Base-by-base conservation (phyloP, 64 coral and sea anemone species). In the Hydrozoanthus tunicans region DNA sequence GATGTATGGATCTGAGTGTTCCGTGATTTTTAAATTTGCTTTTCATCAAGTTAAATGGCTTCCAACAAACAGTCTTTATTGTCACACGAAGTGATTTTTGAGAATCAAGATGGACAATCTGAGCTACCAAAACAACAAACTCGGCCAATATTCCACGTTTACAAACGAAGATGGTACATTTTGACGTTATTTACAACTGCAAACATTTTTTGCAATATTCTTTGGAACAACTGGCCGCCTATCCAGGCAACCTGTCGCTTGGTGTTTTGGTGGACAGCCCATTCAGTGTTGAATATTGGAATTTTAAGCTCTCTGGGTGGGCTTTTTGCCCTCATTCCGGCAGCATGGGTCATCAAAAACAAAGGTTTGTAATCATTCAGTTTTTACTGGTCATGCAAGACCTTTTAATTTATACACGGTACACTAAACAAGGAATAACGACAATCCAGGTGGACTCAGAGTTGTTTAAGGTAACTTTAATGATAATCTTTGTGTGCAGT, bases 131-230 rank as follows among this genome's bases (percentile, higher is more conserved):
- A 82, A 52, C 9, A 43, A 10, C 59, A 59, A 1, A n/a, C 55
- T 59, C 59, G 59, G 79, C 79, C 79, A 5, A 58, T 12, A 11
- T 82, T 7, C 52, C 25, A 11, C 26, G 80, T 89, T 53, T 94
- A 94, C 82, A 94, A 89, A 55, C 61, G 81, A 51, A 58, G 93
- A 64, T 94, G 93, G 90, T 94, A 91, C 56, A 73, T 94, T 17
- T 63, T 94, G 62, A 56, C 13, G n/a, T 17, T 94, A 2, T 94
- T 86, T 55, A 81, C 93, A 3, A 55, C 90, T 1, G 27, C 69
- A 1, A 58, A 43, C 8, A 12, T 91, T 1, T 79, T 81, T 53
- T 86, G 13, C n/a, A 94, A 92, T 17, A 57, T 94, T 73, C 25
- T 71, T 1, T 94, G 90, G 90, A 94, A 94, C 54, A 77, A 90